Conservation (phyloP, 2,113 vertebrate genomes). For the Leptocoma aspasia region DNA sequence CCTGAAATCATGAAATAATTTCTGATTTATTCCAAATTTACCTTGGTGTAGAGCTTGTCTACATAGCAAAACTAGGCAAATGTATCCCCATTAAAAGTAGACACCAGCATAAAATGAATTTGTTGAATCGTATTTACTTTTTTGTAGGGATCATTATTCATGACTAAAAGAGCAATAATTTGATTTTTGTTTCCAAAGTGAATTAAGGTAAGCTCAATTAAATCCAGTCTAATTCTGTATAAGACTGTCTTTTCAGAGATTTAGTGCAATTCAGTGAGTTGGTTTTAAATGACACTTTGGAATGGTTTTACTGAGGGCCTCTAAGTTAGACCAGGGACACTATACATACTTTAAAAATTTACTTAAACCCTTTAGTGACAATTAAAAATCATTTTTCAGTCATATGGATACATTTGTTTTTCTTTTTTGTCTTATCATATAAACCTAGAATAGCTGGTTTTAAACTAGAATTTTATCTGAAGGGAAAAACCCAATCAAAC, state of each 20-base stretch:
- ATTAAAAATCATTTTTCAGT: background rate
- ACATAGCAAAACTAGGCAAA: background rate
- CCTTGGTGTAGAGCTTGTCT: background rate
- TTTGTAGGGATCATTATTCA: background rate
- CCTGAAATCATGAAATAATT: background rate
- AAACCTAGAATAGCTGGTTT: background rate
- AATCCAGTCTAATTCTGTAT: background rate
- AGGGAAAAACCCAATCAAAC: background rate
- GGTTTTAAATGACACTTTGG: background rate
- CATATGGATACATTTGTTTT: background rate
- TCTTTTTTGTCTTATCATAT: background rate
- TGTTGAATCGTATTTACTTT: background rate
- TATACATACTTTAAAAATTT: background rate
- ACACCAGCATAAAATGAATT: background rate
- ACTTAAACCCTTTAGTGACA: background rate
- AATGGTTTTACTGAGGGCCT: background rate
- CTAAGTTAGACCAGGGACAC: background rate
- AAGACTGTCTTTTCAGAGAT: background rate
- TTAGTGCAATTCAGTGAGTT: background rate
- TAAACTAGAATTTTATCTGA: background rate
- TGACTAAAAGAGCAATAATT: background rate
- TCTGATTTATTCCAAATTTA: background rate
- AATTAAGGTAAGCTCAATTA: background rate
- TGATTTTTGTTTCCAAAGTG: background rate
- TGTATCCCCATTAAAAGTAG: background rate